These are phyloP conservation scores for Xylota segnis DNA, from an alignment of 2,888 invertebrate genomes.

Conservation along the genomic window DNA sequence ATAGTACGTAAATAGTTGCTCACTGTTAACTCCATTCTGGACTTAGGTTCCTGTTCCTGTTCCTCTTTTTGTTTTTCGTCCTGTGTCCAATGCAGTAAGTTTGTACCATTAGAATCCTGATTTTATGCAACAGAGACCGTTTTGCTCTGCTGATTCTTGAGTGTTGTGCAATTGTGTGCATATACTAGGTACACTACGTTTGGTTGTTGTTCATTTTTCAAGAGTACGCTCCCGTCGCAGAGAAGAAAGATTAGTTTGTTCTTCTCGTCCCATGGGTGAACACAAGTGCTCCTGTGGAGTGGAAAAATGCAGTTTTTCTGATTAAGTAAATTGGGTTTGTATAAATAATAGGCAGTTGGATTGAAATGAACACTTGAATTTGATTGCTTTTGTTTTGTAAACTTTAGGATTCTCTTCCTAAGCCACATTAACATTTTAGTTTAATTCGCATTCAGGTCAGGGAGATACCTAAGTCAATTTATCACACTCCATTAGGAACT, in stretches of 20 bases:
- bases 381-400: constrained; percentile 44
- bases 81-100: constrained; percentile 54
- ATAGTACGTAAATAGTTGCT: constrained; percentile 66
- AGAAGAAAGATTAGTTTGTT: neutral
- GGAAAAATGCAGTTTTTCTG: constrained; percentile 47
- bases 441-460: neutral
- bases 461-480: neutral
- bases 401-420: no score
- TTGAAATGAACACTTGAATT: constrained; percentile 12
- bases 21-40: constrained; percentile 54
- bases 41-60: constrained; percentile 60
- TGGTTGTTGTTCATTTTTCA: constrained; percentile 35
- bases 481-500: neutral
- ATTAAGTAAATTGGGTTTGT: constrained; percentile 11
- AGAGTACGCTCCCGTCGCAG: neutral
- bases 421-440: no score
- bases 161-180: constrained; percentile 58
- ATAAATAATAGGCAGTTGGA: constrained; percentile 10
- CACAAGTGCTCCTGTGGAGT: constrained; percentile 1
- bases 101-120: constrained; percentile 54
- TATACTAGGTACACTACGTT: constrained; percentile 11
- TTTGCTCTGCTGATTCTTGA: constrained; percentile 58
- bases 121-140: constrained; percentile 51
- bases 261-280: neutral
- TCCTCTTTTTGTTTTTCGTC: constrained; percentile 16